Evolutionary conservation across 2,113 vertebrate species (phyloP).

Genomic region (Brachypodius melanocephalos): DNA sequence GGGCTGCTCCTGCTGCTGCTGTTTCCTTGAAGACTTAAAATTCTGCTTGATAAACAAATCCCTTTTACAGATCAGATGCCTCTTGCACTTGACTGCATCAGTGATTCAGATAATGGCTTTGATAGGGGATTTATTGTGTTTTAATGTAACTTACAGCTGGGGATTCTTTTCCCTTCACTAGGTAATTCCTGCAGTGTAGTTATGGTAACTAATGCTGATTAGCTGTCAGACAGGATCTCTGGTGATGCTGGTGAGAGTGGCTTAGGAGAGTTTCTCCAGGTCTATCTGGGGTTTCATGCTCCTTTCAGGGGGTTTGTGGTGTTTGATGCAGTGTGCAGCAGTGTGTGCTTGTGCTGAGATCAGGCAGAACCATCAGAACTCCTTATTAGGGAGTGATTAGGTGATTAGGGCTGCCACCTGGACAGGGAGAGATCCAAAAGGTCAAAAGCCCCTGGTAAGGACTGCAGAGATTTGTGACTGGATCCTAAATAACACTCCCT

Average conservation of each 20-base stretch:
- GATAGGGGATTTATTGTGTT: background rate
- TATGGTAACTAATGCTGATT: background rate
- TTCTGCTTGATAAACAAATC: background rate
- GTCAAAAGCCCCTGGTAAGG: background rate
- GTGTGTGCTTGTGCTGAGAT: background rate
- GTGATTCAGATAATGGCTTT: background rate
- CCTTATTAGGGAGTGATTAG: too few relatives aligned
- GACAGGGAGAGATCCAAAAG: background rate
- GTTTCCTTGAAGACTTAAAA: background rate
- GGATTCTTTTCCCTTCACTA: background rate
- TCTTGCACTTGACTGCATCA: background rate
- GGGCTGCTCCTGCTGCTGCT: background rate
- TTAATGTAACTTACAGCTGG: background rate
- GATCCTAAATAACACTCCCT: background rate
- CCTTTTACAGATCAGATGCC: background rate
- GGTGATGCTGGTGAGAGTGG: background rate
- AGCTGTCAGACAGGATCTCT: background rate
- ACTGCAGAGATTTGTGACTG: background rate
- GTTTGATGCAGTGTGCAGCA: background rate
- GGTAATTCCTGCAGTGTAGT: background rate
- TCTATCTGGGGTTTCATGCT: background rate
- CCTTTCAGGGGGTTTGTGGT: background rate
- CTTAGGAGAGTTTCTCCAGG: background rate
- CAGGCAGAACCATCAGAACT: background rate
- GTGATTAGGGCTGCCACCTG: background rate